These are phyloP conservation scores for Tachysurus fulvidraco DNA, from an alignment of 2,113 vertebrate genomes.

Conservation along the genomic window DNA sequence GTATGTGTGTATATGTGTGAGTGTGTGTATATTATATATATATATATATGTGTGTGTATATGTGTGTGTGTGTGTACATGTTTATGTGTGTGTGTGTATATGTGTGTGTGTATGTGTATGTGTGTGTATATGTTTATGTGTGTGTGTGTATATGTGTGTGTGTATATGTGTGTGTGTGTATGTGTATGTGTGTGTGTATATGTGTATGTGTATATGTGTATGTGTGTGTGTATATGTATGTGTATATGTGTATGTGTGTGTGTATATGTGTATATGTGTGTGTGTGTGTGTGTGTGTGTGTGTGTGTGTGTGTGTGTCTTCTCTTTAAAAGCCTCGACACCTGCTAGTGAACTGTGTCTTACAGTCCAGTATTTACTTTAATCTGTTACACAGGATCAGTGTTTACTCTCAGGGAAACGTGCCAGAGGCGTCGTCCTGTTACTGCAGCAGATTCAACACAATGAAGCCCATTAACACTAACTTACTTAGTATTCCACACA, in stretches of 20 bases:
- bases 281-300: background rate
- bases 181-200: background rate
- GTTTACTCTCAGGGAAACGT: background rate
- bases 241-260: background rate
- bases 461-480: constrained; percentile 26
- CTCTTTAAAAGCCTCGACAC: background rate
- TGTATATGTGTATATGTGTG: background rate
- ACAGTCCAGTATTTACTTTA: background rate
- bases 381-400: constrained; percentile 5
- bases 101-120: background rate
- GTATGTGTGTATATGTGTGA: background rate
- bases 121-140: background rate
- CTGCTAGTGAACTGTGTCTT: background rate
- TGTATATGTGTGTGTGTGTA: background rate
- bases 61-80: background rate
- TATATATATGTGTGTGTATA: background rate
- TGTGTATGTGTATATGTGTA: background rate
- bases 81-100: background rate
- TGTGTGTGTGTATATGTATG: background rate
- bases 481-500: constrained; percentile 25
- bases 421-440: background rate
- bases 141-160: background rate
- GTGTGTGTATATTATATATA: too few species aligned
- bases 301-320: background rate
- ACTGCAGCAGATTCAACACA: constrained; percentile 22